Evolutionary conservation across 2,888 invertebrate genomes (phyloP).

Genomic region (Clistopyga incitator): DNA sequence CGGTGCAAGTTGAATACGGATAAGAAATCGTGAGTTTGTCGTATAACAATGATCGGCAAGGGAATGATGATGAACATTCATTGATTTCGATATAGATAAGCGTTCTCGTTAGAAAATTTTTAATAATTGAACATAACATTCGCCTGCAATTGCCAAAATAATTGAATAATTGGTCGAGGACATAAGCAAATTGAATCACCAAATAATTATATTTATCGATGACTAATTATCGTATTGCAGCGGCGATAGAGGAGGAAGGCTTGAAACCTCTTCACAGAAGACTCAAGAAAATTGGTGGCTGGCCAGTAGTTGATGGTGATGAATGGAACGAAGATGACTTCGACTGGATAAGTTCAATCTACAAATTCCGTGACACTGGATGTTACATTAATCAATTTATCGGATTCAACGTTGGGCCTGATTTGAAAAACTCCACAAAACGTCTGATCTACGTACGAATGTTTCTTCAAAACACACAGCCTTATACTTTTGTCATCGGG

Average conservation of each 20-base stretch:
- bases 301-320: constrained; percentile 95
- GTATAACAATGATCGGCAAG: too few species aligned
- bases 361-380: constrained; percentile 91
- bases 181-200: too few species aligned
- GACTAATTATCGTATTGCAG: constrained; percentile 83
- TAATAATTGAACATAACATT: too few species aligned
- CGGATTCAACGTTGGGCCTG: constrained; percentile 95
- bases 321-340: constrained; percentile 90
- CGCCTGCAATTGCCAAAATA: neutral
- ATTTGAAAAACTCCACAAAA: constrained; percentile 94
- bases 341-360: constrained; percentile 93
- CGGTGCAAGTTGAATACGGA: neutral
- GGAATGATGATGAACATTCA: too few species aligned
- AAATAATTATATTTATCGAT: too few species aligned
- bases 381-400: constrained; percentile 96
- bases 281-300: constrained; percentile 93
- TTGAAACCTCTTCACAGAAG: constrained; percentile 90
- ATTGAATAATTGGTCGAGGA: neutral
- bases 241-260: constrained; percentile 92
- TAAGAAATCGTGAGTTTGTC: neutral
- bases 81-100: too few species aligned
- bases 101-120: too few species aligned
- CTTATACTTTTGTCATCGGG: too few species aligned
- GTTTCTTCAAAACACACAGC: neutral
- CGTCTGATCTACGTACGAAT: constrained; percentile 93